A percentile compares a stretch with the other conserved stretches of the same genome.
Conservation (phyloP, 1,140 invertebrate genomes). For the Andricus grossulariae region DNA sequence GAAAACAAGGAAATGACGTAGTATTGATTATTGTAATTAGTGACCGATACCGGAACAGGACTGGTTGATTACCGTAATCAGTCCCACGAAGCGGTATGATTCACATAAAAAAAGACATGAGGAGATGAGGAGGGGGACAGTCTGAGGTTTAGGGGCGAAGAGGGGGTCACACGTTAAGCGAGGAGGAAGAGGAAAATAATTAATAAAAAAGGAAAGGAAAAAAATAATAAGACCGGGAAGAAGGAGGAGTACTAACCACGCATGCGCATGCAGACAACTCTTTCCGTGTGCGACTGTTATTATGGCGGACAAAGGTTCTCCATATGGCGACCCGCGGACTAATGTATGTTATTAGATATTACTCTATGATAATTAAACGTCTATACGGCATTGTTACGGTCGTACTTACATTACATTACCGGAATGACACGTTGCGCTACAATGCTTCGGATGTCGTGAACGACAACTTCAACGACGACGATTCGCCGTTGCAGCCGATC, state of each 20-base stretch:
- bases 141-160: background rate
- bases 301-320: constrained; percentile 71
- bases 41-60: constrained; percentile 70
- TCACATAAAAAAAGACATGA: constrained; percentile 51
- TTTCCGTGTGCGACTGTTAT: constrained; percentile 72
- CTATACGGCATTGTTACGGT: constrained; percentile 75
- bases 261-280: constrained; percentile 71
- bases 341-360: constrained; percentile 77
- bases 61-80: constrained; percentile 71
- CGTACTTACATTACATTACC: constrained; percentile 73
- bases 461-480: constrained; percentile 39
- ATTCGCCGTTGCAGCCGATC: constrained; percentile 58
- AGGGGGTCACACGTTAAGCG: constrained; percentile 24
- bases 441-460: constrained; percentile 73
- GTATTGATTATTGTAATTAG: constrained; percentile 73
- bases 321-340: constrained; percentile 73
- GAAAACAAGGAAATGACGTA: constrained; percentile 67
- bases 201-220: constrained; percentile 41
- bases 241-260: constrained; percentile 64
- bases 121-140: background rate
- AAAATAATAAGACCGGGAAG: constrained; percentile 59
- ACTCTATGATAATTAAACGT: constrained; percentile 77
- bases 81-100: constrained; percentile 69
- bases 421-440: constrained; percentile 75
- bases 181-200: constrained; percentile 58